Conservation (phyloP, 1,140 invertebrate species). For the Aphidius ervi region DNA sequence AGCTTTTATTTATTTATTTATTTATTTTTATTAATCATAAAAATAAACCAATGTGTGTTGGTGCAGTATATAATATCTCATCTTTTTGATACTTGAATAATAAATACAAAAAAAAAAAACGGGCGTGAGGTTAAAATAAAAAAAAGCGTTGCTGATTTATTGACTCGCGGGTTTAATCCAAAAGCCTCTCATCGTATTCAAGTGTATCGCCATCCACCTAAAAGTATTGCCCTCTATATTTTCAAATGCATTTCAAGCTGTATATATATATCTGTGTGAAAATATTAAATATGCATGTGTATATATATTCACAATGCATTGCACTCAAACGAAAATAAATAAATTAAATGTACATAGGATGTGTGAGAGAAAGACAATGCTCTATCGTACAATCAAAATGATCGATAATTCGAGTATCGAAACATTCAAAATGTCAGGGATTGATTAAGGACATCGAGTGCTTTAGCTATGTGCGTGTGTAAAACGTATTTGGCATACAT, state of each 20-base stretch:
- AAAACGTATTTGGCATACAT: slow-evolving; percentile 21
- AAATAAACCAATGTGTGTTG: not conserved
- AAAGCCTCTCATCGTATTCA: not conserved
- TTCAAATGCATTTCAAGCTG: not conserved
- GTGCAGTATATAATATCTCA: too few relatives aligned
- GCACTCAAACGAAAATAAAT: too few relatives aligned
- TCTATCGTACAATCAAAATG: slow-evolving; percentile 11
- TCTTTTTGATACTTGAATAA: too few relatives aligned
- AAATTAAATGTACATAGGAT: too few relatives aligned
- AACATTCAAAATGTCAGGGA: slow-evolving; percentile 24
- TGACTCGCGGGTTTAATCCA: slow-evolving; percentile 6
- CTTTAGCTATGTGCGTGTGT: slow-evolving; percentile 15
- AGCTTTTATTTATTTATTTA: not conserved
- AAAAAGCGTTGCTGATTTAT: slow-evolving; percentile 5
- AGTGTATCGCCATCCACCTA: too few relatives aligned
- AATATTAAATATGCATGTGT: too few relatives aligned
- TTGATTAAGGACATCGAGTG: slow-evolving; percentile 22
- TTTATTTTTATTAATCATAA: not conserved
- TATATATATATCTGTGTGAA: too few relatives aligned
- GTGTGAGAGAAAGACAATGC: too few relatives aligned
- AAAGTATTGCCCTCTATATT: not conserved
- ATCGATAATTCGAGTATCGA: slow-evolving; percentile 25
- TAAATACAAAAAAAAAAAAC: too few relatives aligned
- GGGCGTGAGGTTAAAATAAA: too few relatives aligned
- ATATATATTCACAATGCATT: too few relatives aligned